A percentile compares a stretch with the other conserved stretches of the same genome.
Evolutionary conservation across 2,113 vertebrate genomes (phyloP).

Genomic region (Lontra canadensis): DNA sequence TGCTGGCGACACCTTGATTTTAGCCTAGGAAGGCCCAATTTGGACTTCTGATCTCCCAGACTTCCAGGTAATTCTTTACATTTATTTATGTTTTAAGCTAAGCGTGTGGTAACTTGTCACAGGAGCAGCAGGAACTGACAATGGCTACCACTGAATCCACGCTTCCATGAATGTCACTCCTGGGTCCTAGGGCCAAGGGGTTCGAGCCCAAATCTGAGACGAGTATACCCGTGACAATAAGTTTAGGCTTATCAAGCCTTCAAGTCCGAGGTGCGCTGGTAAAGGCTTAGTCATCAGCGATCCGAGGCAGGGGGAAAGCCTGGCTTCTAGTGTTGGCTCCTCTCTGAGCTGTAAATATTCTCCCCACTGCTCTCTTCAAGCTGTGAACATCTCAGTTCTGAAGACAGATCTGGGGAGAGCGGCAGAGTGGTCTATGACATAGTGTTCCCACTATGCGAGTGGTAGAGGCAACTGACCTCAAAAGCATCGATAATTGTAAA

Average conservation of each 20-base stretch:
- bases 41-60: background rate
- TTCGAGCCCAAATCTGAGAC: background rate
- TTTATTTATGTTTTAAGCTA: background rate
- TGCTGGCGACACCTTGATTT: background rate
- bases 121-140: background rate
- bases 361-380: background rate
- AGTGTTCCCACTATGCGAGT: background rate
- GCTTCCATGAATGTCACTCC: background rate
- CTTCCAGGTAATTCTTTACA: background rate
- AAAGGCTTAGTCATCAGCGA: background rate
- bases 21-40: background rate
- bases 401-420: background rate
- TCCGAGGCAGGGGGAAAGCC: background rate
- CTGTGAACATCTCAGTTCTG: background rate
- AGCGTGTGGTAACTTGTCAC: background rate
- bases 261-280: background rate
- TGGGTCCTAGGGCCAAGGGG: background rate
- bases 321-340: background rate
- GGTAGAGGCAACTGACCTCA: background rate
- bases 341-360: background rate
- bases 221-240: background rate
- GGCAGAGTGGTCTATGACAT: fast-evolving
- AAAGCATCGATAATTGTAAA: background rate
- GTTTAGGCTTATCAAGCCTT: background rate
- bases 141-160: background rate